phyloP scores from a whole-genome alignment of 2,888 invertebrate species.

The Chrysodeixis includens region DNA sequence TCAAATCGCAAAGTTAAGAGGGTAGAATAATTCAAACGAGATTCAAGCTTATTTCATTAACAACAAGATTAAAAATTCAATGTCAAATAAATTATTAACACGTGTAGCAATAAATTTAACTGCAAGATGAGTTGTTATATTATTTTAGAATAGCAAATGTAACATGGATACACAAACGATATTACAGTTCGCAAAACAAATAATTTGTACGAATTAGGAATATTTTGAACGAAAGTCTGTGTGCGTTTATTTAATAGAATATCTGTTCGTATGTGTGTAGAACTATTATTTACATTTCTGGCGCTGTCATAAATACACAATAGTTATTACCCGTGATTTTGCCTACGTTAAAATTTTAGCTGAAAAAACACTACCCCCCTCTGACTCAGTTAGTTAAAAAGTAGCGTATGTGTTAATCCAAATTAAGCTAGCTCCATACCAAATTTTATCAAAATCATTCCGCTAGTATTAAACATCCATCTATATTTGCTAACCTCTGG shows the following conservation, averaged over 20 bases:
- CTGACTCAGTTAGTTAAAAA: too few relatives aligned
- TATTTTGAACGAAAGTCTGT: slow-evolving; percentile 12
- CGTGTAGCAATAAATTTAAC: slow-evolving; percentile 62
- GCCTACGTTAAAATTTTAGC: too few relatives aligned
- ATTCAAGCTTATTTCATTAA: slow-evolving; percentile 35
- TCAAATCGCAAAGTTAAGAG: slow-evolving; percentile 54
- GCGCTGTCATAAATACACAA: too few relatives aligned
- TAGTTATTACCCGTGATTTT: too few relatives aligned
- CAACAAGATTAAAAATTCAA: slow-evolving; percentile 27
- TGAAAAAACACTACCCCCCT: too few relatives aligned
- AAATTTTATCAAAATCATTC: too few relatives aligned
- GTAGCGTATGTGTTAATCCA: too few relatives aligned
- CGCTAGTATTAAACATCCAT: too few relatives aligned
- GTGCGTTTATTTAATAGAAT: too few relatives aligned
- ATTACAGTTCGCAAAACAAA: slow-evolving; percentile 55
- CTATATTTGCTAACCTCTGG: too few relatives aligned
- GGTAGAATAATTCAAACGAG: slow-evolving; percentile 21
- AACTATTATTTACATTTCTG: too few relatives aligned
- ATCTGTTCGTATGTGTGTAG: background rate
- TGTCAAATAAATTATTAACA: slow-evolving; percentile 47
- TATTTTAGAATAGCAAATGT: slow-evolving; percentile 60
- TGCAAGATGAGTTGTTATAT: slow-evolving; percentile 63
- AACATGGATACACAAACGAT: slow-evolving; percentile 46
- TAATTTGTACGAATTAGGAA: slow-evolving; percentile 53
- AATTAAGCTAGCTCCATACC: too few relatives aligned